A percentile compares a stretch with the other conserved stretches of the same genome.
These are phyloP conservation scores for Anableps anableps DNA, from an alignment of 2,797 vertebrate genomes.

Conservation along the genomic window DNA sequence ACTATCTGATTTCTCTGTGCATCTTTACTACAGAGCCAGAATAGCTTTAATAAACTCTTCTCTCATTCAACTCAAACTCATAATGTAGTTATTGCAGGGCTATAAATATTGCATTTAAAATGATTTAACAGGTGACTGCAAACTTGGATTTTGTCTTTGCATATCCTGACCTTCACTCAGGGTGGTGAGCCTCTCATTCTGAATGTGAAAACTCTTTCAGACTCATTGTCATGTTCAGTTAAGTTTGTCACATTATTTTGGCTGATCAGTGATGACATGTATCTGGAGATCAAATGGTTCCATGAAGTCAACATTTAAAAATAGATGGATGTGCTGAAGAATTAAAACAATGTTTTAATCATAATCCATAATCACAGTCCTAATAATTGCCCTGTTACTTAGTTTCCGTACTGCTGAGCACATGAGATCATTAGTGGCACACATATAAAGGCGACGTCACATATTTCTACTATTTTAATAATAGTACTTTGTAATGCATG, in stretches of 20 bases:
- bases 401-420: background rate
- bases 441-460: background rate
- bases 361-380: no score
- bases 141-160: background rate
- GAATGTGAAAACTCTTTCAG: background rate
- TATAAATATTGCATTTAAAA: background rate
- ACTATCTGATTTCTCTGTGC: background rate
- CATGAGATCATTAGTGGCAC: background rate
- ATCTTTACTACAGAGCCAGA: background rate
- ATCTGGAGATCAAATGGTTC: background rate
- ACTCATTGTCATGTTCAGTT: background rate
- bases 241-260: background rate
- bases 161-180: background rate
- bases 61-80: background rate
- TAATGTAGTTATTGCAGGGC: background rate
- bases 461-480: slow-evolving; percentile 4
- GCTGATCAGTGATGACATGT: background rate
- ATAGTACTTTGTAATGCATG: background rate
- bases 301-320: background rate
- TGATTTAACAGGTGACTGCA: background rate
- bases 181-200: background rate
- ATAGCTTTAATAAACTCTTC: background rate
- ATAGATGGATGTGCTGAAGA: background rate
- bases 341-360: background rate
- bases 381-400: background rate